Evolutionary conservation across 2,888 invertebrate species (phyloP).

Genomic region (Coronaproctus castanopsis): DNA sequence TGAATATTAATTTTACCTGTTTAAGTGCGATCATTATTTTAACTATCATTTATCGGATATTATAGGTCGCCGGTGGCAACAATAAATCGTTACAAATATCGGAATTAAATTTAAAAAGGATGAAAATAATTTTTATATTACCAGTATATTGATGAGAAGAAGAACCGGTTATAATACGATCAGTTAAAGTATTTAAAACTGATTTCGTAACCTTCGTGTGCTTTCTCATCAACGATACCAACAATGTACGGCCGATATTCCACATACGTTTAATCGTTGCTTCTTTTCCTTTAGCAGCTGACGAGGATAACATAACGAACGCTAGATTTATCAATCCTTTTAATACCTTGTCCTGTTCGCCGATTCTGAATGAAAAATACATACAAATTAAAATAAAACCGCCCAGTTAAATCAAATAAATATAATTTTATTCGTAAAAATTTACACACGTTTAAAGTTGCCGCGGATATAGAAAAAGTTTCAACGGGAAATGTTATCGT

Average conservation of each 20-base stretch:
- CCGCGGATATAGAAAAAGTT: no score
- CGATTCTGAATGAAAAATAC: slow-evolving; percentile 23
- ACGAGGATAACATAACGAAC: slow-evolving; percentile 26
- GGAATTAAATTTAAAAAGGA: no score
- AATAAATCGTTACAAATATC: no score
- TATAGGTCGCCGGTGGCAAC: no score
- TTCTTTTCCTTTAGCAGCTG: slow-evolving; percentile 24
- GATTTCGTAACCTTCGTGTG: slow-evolving; percentile 30
- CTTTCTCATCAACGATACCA: slow-evolving; percentile 37
- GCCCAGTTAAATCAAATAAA: not conserved
- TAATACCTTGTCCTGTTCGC: slow-evolving; percentile 31
- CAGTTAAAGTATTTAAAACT: slow-evolving; percentile 34
- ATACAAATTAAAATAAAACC: not conserved
- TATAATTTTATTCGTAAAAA: not conserved
- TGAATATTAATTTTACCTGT: no score
- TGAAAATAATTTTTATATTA: no score
- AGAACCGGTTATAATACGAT: slow-evolving; percentile 35
- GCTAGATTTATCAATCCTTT: slow-evolving; percentile 33
- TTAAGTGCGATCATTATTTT: no score
- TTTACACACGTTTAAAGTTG: no score
- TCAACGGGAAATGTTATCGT: no score
- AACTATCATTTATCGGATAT: no score
- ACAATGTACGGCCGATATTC: slow-evolving; percentile 34
- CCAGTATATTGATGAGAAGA: slow-evolving; percentile 37
- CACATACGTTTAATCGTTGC: slow-evolving; percentile 27